Base-by-base conservation (phyloP, 2,113 vertebrate genomes). In the Callopanchax toddi region DNA sequence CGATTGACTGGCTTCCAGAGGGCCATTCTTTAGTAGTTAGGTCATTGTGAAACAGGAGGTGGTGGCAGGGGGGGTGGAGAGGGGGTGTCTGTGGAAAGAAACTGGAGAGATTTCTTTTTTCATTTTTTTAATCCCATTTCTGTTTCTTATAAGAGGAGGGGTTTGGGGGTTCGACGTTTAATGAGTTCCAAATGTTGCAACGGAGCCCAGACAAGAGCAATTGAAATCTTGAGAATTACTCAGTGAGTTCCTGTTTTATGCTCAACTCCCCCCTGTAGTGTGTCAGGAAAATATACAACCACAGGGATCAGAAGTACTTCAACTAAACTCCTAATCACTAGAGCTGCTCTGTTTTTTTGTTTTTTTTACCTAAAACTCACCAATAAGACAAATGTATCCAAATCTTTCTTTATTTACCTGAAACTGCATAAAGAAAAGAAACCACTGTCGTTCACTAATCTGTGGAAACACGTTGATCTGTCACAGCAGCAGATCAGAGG, bases 141-240 rank as follows among this genome's bases (percentile, higher is more conserved):
- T 86, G 81, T 80, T 86, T 89, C 77, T 84, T 84, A 87, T 86
- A 80, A 81, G 77, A 82, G 84, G 83, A 82, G 85, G 78, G 83
- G 76, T 83, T 61, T 72, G n/a, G 74, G 83, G 74, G 74, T 80
- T 78, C 36, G 23, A 67, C 50, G 20, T 87, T 89, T 92, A 93
- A 93, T 92, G 91, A 93, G 87, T 92, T 93, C 92, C 92, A 93
- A 92, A 93, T 93, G 92, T 92, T 91, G 87, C 76, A 87, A 86
- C 82, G 79, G 74, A 86, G 79, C 81, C 81, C 72, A 81, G 86
- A 84, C 86, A 80, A 67, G 46, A 76, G 71, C 55, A 70, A 87
- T 69, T 78, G 76, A 80, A 87, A 87, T 86, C 87, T 87, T 88
- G 85, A 86, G 76, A 86, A 87, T 84, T 74, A 78, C 78, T 85